Conservation (phyloP, 1,140 invertebrate genomes). For the Thalassaphorura encarpata region DNA sequence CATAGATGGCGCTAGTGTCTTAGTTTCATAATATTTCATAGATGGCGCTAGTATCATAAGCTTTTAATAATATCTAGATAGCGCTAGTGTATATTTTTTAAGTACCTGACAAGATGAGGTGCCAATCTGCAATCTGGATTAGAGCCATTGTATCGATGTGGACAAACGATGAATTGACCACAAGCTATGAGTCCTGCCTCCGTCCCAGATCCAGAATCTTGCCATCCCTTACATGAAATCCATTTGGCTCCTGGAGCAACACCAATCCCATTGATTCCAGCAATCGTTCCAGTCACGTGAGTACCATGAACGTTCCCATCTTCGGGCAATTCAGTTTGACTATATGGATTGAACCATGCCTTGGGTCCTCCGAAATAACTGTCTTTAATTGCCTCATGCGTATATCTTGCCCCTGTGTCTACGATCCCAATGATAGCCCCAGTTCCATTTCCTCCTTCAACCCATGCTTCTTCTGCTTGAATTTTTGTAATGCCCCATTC, state of each 20-base stretch:
- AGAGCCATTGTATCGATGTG: no score
- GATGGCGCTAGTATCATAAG: no score
- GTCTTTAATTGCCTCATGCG: neutral
- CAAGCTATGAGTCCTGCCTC: neutral
- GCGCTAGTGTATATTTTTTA: no score
- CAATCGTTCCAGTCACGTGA: neutral
- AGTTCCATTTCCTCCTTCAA: neutral
- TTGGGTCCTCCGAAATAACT: neutral
- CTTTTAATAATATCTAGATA: no score
- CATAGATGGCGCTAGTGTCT: no score
- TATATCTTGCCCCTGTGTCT: conserved; percentile 11
- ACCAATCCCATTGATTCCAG: neutral
- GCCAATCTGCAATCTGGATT: no score
- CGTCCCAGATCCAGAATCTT: conserved; percentile 2
- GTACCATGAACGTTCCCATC: conserved; percentile 16
- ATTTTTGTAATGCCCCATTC: conserved; percentile 2
- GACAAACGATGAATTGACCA: neutral
- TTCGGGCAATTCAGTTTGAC: neutral
- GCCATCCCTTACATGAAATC: conserved; percentile 4
- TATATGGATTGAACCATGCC: conserved; percentile 9
- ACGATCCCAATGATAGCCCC: conserved; percentile 1
- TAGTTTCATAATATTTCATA: no score
- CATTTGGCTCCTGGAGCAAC: conserved; percentile 2
- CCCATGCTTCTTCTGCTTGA: conserved; percentile 8
- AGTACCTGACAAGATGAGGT: no score